A percentile compares a stretch with the other conserved stretches of the same genome.
phyloP scores from a whole-genome alignment of 2,888 invertebrate species.

The Latrodectus hesperus region DNA sequence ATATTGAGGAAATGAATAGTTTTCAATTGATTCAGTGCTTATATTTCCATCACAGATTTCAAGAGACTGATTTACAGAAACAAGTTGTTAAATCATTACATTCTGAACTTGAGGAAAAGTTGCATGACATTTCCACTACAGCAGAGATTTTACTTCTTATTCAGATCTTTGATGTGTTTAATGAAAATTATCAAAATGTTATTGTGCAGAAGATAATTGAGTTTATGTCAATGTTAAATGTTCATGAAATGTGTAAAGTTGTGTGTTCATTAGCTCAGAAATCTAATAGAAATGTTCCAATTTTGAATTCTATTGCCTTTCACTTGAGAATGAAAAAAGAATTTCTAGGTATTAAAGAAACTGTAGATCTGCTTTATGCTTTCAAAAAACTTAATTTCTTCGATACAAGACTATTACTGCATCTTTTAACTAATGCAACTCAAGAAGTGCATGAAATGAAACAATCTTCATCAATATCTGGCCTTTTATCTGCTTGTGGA shows the following conservation, averaged over 20 bases:
- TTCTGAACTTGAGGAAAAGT: neutral
- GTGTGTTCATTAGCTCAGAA: constrained; percentile 29
- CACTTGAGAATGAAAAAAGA: constrained; percentile 21
- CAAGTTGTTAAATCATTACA: constrained; percentile 12
- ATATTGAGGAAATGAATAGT: constrained; percentile 1
- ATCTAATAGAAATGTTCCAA: constrained; percentile 30
- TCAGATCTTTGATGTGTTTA: constrained; percentile 30
- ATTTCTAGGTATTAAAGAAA: constrained; percentile 21
- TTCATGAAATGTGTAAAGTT: constrained; percentile 41
- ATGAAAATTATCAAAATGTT: neutral
- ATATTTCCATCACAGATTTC: constrained; percentile 47
- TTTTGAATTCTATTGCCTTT: constrained; percentile 37
- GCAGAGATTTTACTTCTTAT: constrained; percentile 40
- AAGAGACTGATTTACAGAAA: constrained; percentile 36
- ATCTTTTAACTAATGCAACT: constrained; percentile 2
- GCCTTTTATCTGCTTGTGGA: constrained; percentile 43
- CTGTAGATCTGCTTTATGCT: constrained; percentile 38
- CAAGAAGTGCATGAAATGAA: constrained; percentile 2
- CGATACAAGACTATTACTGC: constrained; percentile 2
- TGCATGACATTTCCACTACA: constrained; percentile 6
- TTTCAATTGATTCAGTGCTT: constrained; percentile 35
- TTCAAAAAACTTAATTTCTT: constrained; percentile 44
- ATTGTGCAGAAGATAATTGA: constrained; percentile 28
- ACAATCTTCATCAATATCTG: constrained; percentile 30
- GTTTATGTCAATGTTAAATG: constrained; percentile 1